Evolutionary conservation across 2,113 vertebrate genomes (phyloP).

Genomic region (Alligator mississippiensis): DNA sequence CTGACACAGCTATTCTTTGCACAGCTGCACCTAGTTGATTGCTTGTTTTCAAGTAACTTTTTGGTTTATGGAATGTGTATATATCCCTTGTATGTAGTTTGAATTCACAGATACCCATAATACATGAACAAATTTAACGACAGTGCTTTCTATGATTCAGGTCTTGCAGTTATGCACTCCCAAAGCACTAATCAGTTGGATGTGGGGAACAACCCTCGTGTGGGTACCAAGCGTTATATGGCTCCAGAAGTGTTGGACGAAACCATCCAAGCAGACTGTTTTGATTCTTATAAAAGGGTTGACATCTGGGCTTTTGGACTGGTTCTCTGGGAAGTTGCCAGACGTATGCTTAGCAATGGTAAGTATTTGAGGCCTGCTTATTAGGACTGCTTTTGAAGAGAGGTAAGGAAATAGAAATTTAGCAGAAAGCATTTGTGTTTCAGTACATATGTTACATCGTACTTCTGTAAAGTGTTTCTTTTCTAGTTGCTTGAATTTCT

Average conservation of each 20-base stretch:
- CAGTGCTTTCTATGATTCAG: constrained; percentile 64
- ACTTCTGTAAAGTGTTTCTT: accelerated
- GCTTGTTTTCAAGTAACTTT: background rate
- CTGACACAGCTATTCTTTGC: background rate
- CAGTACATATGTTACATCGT: accelerated
- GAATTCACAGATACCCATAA: accelerated
- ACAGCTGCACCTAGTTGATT: background rate
- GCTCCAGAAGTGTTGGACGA: constrained; percentile 96
- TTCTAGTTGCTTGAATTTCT: accelerated
- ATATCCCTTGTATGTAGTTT: accelerated
- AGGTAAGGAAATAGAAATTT: accelerated
- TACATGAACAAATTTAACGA: accelerated
- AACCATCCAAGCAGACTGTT: constrained; percentile 96
- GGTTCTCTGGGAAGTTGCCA: constrained; percentile 96
- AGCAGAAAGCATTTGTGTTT: accelerated
- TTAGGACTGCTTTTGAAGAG: accelerated
- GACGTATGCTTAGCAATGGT: constrained; percentile 98
- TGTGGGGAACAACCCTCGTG: constrained; percentile 97
- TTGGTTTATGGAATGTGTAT: background rate
- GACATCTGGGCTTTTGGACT: constrained; percentile 98
- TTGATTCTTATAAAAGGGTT: constrained; percentile 96
- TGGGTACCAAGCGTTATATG: constrained; percentile 99
- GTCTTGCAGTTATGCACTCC: constrained; percentile 98
- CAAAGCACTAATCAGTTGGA: constrained; percentile 97
- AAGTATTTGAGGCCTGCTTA: constrained; percentile 31